Conservation (phyloP, 2,113 vertebrate species). For the Perca flavescens region DNA sequence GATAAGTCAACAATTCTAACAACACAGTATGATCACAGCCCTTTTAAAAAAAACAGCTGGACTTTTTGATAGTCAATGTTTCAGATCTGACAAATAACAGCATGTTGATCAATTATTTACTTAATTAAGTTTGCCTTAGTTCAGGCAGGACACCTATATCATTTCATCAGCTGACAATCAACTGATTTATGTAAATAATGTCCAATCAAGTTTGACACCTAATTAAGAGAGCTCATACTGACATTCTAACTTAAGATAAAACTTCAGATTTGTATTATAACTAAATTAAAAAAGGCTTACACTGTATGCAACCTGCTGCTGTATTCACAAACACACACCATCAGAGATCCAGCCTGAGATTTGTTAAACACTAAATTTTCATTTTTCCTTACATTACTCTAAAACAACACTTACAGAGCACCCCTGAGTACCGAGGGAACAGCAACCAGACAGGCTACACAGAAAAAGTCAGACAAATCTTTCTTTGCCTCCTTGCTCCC, state of each 20-base stretch:
- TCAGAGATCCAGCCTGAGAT: conserved; percentile 22
- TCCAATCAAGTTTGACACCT: neutral
- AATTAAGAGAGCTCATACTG: neutral
- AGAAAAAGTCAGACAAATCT: conserved; percentile 55
- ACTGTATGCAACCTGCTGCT: neutral
- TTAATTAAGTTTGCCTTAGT: neutral
- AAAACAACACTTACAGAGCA: conserved; percentile 15
- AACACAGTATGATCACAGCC: neutral
- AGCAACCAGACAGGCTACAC: conserved; percentile 36
- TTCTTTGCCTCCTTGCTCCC: conserved; percentile 36
- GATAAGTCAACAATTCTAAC: neutral
- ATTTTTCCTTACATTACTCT: conserved; percentile 24
- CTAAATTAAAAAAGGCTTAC: neutral
- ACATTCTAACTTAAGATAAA: neutral
- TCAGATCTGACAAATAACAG: neutral
- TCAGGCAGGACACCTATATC: neutral
- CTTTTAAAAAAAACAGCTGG: neutral
- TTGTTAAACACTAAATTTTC: conserved; percentile 24
- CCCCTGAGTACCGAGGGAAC: conserved; percentile 27
- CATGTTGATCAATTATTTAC: neutral
- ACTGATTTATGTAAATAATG: conserved; percentile 17
- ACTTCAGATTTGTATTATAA: neutral
- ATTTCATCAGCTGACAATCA: conserved; percentile 13
- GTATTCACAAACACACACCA: conserved; percentile 1
- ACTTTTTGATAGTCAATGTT: neutral